Conservation (phyloP, 2,113 vertebrate species). For the Gallinago paraguaiae region DNA sequence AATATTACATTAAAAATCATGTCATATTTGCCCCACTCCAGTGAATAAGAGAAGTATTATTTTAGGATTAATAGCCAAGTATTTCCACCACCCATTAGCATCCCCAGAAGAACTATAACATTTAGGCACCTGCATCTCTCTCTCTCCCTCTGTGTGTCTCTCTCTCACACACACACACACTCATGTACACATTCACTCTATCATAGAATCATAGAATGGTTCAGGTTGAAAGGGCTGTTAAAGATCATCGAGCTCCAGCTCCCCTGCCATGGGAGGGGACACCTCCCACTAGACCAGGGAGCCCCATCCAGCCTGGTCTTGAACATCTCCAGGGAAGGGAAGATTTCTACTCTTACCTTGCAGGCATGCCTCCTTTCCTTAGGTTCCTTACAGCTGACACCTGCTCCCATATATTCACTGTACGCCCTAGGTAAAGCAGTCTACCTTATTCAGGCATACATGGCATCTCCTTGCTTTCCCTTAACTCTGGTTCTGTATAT, state of each 20-base stretch:
- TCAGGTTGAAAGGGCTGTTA: too few relatives aligned
- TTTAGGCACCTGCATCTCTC: not conserved
- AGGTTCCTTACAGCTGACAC: not conserved
- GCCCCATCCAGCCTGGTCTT: too few relatives aligned
- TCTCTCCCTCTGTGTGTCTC: too few relatives aligned
- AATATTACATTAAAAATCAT: not conserved
- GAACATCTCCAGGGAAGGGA: too few relatives aligned
- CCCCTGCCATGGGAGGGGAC: too few relatives aligned
- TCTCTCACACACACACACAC: too few relatives aligned
- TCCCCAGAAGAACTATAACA: not conserved
- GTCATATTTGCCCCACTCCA: not conserved
- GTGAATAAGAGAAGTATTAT: not conserved
- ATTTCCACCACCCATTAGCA: not conserved
- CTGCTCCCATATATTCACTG: not conserved
- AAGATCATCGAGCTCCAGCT: too few relatives aligned
- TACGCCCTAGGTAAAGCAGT: not conserved
- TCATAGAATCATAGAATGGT: too few relatives aligned
- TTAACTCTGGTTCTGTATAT: not conserved
- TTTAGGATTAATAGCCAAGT: not conserved
- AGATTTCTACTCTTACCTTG: not conserved
- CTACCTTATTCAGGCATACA: fast-evolving
- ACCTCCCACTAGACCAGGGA: too few relatives aligned
- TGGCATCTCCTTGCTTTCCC: not conserved
- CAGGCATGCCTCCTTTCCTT: not conserved
- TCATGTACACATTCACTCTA: too few relatives aligned